Base-by-base conservation (phyloP, 2,797 vertebrate species). In the Tokudaia muenninki region DNA sequence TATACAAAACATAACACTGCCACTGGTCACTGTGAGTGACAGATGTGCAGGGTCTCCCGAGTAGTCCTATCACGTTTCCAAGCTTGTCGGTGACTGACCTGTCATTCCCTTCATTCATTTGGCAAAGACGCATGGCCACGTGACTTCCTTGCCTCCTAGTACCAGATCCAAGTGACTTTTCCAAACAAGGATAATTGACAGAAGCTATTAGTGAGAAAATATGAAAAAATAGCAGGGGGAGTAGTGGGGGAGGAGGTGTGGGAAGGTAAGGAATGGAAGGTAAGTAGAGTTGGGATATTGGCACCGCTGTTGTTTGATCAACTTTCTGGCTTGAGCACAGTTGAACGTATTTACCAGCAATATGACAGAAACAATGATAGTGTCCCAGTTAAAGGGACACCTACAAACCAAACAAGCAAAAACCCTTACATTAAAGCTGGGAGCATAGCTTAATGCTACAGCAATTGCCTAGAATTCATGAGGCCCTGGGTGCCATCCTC, bases 241-340 rank as follows among this genome's bases (percentile, higher is more conserved):
- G 59, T 24, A 22, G 59, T 61, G 14, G 21, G 22, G 57, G 21
- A 8, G 26, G 21, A 31, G 1, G 10, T 10, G 26, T 31, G 37
- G 3, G 34, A 57, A 44, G 13, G 52, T 59, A 83, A 77, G 11
- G 10, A 61, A 17, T 16, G 22, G 61, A 59, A 37, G 1, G 6
- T 14, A 31, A 6, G 55, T 10, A 1, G 72, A 13, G 13, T 2
- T 0, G 29, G 17, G 7, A 4, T 7, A 34, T 34, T 47, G 59
- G 6, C 1, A 0, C 24, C 14, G 13, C 52, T 6, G 0, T 29
- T 16, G 1, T 44, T 24, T 52, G 21, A 6, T 5, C 8, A 41
- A 34, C 4, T 12, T 50, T 31, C 9, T 1, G 34, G n/a, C 44
- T 63, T 17, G 10, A 67, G 55, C 34, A 10, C 10, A 2, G 4